Evolutionary conservation across 2,113 vertebrate species (phyloP).

Genomic region (Menidia beryllina): DNA sequence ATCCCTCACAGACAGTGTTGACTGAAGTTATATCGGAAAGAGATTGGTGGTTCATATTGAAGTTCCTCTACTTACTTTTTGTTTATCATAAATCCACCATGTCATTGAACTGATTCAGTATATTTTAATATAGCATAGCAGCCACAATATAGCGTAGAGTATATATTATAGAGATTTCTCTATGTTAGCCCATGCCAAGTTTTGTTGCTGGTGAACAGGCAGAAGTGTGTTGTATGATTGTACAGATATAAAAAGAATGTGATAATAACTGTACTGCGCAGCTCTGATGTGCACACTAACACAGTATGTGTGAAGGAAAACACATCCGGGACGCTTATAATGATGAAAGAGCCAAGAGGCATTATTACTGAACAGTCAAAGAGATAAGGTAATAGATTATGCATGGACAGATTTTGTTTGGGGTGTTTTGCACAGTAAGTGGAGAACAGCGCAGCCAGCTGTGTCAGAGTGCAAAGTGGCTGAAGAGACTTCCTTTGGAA

Average conservation of each 20-base stretch:
- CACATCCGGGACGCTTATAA: conserved; percentile 15
- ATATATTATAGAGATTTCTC: conserved; percentile 71
- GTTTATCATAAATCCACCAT: conserved; percentile 46
- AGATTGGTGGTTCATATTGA: conserved; percentile 48
- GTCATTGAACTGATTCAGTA: conserved; percentile 51
- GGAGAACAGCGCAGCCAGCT: conserved; percentile 37
- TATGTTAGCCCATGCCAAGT: conserved; percentile 60
- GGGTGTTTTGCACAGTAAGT: conserved; percentile 41
- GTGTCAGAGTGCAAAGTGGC: conserved; percentile 45
- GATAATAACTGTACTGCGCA: conserved; percentile 66
- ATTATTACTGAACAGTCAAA: conserved; percentile 38
- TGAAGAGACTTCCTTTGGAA: conserved; percentile 29
- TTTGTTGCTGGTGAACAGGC: conserved; percentile 49
- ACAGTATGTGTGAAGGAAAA: conserved; percentile 31
- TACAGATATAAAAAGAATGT: conserved; percentile 74
- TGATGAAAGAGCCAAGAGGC: conserved; percentile 22
- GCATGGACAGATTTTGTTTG: conserved; percentile 57
- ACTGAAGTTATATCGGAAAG: conserved; percentile 51
- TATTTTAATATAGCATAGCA: conserved; percentile 71
- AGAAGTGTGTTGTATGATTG: conserved; percentile 70
- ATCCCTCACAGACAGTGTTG: conserved; percentile 38
- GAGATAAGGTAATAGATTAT: conserved; percentile 49
- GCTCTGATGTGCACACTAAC: conserved; percentile 46
- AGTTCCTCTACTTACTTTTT: conserved; percentile 33
- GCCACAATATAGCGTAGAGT: conserved; percentile 67